Evolutionary conservation across 2,113 vertebrate species (phyloP), one percentile per base, ranked within the genome.

Genomic region (Burhinus oedicnemus): DNA sequence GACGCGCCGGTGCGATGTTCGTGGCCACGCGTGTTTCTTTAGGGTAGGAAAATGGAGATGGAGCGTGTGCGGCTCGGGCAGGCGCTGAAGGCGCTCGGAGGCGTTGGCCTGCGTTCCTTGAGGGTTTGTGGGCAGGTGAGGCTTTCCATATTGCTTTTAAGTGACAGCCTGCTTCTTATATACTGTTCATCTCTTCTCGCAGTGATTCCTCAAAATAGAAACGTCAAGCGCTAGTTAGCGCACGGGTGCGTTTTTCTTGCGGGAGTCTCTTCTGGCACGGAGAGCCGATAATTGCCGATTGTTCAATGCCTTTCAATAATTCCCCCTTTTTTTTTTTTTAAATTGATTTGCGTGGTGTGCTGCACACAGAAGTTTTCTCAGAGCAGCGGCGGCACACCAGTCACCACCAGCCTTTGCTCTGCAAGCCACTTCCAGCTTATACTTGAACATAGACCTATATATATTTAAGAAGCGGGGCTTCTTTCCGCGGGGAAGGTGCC

Each of bases 101-200:
- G 44, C 9, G 29, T 3, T 11, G 81, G 38, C n/a, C 57, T 4
- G 30, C 3, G 34, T 12, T 86, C 65, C 66, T 4, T 5, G 15
- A 22, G 69, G 77, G 30, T 27, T 60, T 29, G 65, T 0, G 62
- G 52, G 27, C 87, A 96, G 83, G 86, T 92, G 81, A 83, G 89
- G 62, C 21, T 89, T 57, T 60, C 66, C 2, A 4, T 44, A 0
- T 29, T 2, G 70, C 75, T 57, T 85, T 38, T 17, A 10, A 17
- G 52, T 0, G 4, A 22, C n/a, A 30, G 44, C 5, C 54, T 11
- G 16, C 2, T 49, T 55, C 57, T 70, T 27, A 4, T 0, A 0
- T 3, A 0, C 38, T 1, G 0, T 8, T 27, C 42, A 2, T 12
- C 27, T 83, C 75, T 38, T 52, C 62, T 42, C 18, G 14, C 60